phyloP scores from a whole-genome alignment of 1,140 invertebrate genomes.

The Lasioglossum baleicum region DNA sequence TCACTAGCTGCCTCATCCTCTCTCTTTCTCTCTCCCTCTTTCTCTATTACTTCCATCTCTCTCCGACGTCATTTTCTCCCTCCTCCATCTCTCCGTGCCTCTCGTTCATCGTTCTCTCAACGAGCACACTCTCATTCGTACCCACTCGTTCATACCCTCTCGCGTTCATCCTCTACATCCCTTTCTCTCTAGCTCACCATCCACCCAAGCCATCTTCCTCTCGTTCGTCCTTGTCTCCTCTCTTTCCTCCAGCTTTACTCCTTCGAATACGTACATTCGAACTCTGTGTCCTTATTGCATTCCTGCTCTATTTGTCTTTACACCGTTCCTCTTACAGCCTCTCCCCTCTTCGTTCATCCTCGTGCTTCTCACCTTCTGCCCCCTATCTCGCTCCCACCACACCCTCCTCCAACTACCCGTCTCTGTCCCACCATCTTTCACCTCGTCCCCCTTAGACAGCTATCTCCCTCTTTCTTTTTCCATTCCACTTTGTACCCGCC shows the following conservation, averaged over 20 bases:
- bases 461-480: conserved; percentile 45
- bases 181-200: conserved; percentile 33
- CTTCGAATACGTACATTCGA: conserved; percentile 42
- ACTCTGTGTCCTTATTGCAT: conserved; percentile 42
- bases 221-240: too few relatives aligned
- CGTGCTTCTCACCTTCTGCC: conserved; percentile 34
- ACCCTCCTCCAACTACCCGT: neutral
- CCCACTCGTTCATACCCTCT: conserved; percentile 6
- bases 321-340: conserved; percentile 43
- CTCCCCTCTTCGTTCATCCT: conserved; percentile 39
- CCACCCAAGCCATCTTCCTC: conserved; percentile 28
- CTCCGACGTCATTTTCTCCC: conserved; percentile 4
- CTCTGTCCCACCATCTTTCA: neutral
- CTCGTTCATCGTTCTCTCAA: conserved; percentile 37
- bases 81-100: conserved; percentile 9
- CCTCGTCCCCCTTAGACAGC: neutral
- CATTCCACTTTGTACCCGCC: conserved; percentile 26
- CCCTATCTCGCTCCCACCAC: conserved; percentile 10
- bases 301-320: conserved; percentile 45
- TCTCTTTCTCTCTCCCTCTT: neutral
- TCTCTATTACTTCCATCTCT: neutral
- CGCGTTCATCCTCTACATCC: neutral
- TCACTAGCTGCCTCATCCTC: conserved; percentile 7
- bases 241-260: neutral
- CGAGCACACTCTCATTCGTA: conserved; percentile 33